Evolutionary conservation across 2,113 vertebrate genomes (phyloP).

Genomic region (Porphyrio hochstetteri): DNA sequence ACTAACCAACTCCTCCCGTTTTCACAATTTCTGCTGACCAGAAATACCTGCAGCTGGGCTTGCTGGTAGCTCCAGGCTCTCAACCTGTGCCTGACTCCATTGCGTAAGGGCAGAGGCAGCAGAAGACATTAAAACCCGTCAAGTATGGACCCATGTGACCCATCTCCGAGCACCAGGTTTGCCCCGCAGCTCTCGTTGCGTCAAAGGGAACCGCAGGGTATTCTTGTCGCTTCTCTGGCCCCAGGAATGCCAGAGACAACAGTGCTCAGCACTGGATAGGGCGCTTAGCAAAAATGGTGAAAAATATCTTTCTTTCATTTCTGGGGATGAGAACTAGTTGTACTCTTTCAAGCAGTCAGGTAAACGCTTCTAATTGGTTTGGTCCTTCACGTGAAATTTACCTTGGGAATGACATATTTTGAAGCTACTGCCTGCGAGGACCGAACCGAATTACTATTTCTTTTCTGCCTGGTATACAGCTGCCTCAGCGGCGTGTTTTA

Average conservation of each 20-base stretch:
- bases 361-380: not conserved
- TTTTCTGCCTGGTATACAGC: not conserved
- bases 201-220: not conserved
- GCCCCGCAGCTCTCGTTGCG: too few relatives aligned
- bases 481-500: not conserved
- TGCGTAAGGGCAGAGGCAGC: not conserved
- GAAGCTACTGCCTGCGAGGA: not conserved
- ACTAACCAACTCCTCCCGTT: not conserved
- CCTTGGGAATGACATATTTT: not conserved
- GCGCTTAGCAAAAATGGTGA: not conserved
- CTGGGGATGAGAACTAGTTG: not conserved
- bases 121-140: not conserved
- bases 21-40: not conserved
- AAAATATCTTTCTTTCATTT: not conserved
- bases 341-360: not conserved
- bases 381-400: not conserved
- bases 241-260: not conserved
- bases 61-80: not conserved
- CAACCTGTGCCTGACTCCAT: not conserved
- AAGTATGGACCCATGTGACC: not conserved
- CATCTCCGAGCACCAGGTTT: not conserved
- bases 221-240: not conserved
- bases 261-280: rapidly evolving
- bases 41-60: not conserved
- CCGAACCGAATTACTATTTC: not conserved